A percentile compares a stretch with the other conserved stretches of the same genome.
Conservation (phyloP, 2,797 vertebrate genomes). For the Clamator glandarius region DNA sequence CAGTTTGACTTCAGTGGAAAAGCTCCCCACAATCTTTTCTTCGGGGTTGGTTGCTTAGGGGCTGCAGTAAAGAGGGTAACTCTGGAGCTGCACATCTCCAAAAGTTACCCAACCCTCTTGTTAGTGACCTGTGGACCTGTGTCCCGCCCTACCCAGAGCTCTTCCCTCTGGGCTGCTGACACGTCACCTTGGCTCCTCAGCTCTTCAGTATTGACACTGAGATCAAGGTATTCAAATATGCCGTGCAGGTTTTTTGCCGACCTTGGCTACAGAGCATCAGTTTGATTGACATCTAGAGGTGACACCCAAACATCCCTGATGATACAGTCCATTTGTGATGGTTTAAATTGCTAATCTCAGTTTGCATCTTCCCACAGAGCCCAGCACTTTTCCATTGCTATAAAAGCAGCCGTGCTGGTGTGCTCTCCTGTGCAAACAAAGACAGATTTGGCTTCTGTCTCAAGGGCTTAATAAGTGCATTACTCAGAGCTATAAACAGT, state of each 20-base stretch:
- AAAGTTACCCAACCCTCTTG: not conserved
- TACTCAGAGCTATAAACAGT: not conserved
- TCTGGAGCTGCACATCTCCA: not conserved
- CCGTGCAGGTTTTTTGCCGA: not conserved
- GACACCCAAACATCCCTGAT: not conserved
- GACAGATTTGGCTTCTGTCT: not conserved
- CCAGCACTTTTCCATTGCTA: not conserved
- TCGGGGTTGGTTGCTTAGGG: not conserved
- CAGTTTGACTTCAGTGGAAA: not conserved
- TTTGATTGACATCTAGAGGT: fast-evolving
- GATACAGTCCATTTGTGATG: not conserved
- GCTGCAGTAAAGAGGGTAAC: fast-evolving
- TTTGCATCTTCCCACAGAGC: not conserved
- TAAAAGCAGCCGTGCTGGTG: not conserved
- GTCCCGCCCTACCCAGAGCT: not conserved
- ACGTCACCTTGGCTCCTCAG: fast-evolving
- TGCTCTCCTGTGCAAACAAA: not conserved
- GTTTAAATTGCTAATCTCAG: not conserved
- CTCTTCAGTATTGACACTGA: not conserved
- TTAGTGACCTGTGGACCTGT: not conserved
- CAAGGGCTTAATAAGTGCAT: not conserved
- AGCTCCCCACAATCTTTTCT: not conserved
- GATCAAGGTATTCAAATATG: fast-evolving
- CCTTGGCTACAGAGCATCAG: fast-evolving
- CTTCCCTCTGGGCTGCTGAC: not conserved